Conservation (phyloP, 1,140 invertebrate genomes). For the Drosophila nebulosa region DNA sequence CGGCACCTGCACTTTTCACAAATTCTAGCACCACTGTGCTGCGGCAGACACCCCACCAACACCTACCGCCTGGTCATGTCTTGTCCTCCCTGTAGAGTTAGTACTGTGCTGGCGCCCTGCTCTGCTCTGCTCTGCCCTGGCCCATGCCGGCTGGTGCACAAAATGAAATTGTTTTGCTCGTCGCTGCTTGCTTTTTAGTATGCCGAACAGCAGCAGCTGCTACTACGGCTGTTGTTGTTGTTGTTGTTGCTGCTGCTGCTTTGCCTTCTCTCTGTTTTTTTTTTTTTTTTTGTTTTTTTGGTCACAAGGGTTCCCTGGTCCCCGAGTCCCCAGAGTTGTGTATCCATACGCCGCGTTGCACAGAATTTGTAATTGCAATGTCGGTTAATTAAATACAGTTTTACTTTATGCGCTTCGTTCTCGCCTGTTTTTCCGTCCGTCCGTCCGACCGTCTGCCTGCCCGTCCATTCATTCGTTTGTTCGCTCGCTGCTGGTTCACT, state of each 20-base stretch:
- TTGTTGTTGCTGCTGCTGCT: constrained; percentile 31
- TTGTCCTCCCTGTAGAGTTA: constrained; percentile 27
- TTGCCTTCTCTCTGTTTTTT: not conserved
- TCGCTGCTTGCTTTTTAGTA: constrained; percentile 61
- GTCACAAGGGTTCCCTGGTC: constrained; percentile 5
- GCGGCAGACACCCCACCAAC: not conserved
- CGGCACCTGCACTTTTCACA: not conserved
- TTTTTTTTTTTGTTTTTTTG: constrained; percentile 8
- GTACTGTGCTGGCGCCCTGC: constrained; percentile 9
- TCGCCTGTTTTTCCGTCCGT: not conserved
- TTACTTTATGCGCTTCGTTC: constrained; percentile 61
- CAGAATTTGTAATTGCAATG: constrained; percentile 80
- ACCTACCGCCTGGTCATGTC: constrained; percentile 20
- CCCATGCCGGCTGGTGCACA: constrained; percentile 48
- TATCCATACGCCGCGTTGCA: constrained; percentile 53
- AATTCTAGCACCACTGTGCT: not conserved
- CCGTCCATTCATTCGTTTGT: not conserved
- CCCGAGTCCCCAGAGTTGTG: not conserved
- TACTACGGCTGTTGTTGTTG: constrained; percentile 22
- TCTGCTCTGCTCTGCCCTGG: too few species aligned
- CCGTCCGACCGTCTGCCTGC: not conserved
- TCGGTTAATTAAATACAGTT: constrained; percentile 81
- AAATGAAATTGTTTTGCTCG: constrained; percentile 72
- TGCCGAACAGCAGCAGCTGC: constrained; percentile 61
- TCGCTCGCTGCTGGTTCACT: not conserved